Conservation (phyloP, 2,888 invertebrate species). For the Agrilus biguttatus region DNA sequence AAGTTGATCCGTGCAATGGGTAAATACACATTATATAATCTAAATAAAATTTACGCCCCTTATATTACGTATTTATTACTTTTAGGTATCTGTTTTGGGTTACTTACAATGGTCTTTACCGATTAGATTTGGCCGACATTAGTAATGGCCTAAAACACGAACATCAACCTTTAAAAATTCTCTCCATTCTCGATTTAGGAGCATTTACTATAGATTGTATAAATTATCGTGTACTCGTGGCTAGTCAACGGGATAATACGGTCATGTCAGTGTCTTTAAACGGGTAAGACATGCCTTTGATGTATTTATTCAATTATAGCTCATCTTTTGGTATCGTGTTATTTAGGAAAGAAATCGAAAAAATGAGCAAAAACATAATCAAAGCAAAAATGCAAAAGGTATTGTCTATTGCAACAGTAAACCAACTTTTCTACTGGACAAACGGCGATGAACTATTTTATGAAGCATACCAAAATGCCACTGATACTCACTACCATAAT, state of each 20-base stretch:
- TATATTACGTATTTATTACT: constrained; percentile 4
- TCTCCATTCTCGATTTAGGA: constrained; percentile 53
- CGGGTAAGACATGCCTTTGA: constrained; percentile 39
- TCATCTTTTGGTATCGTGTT: neutral
- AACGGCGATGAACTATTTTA: constrained; percentile 60
- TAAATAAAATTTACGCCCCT: neutral
- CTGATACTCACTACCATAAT: constrained; percentile 64
- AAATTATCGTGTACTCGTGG: constrained; percentile 65
- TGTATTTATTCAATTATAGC: neutral
- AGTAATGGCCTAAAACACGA: constrained; percentile 61
- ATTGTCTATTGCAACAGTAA: constrained; percentile 58
- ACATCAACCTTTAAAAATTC: constrained; percentile 47
- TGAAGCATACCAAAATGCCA: constrained; percentile 61
- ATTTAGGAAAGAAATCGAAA: constrained; percentile 48
- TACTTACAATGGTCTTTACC: constrained; percentile 51
- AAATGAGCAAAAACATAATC: constrained; percentile 61
- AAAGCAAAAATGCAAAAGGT: constrained; percentile 61
- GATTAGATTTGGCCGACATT: constrained; percentile 62
- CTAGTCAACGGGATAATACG: constrained; percentile 60
- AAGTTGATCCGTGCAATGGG: constrained; percentile 89
- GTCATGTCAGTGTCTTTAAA: constrained; percentile 70
- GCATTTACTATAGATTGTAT: constrained; percentile 73
- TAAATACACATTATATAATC: constrained; percentile 25
- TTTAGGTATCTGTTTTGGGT: constrained; percentile 70
- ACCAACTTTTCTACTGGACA: constrained; percentile 76